Evolutionary conservation across 1,140 invertebrate genomes (phyloP), one percentile per base, ranked within the genome.

Genomic region (Pseudomyrmex gracilis): DNA sequence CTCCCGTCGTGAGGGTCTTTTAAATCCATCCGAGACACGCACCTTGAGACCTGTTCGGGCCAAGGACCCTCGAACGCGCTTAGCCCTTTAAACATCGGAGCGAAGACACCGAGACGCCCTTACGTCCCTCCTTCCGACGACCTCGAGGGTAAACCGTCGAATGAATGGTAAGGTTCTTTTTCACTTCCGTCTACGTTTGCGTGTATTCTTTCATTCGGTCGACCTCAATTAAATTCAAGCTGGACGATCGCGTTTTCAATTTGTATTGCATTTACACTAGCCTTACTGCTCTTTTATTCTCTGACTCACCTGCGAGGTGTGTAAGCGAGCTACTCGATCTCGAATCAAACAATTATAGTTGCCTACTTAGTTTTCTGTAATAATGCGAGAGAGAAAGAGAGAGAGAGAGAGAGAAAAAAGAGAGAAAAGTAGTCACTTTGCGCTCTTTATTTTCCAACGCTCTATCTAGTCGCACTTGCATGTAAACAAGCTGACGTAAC

Each of bases 31-130:
- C 77, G 85, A 90, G 90, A 92, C 87, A 89, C 88, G 90, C 91
- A 92, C 92, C 91, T 92, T 91, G 90, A 92, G 90, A 92, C 91
- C 92, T 91, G 90, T 87, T 85, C 80, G 47, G 88, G 87, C 88
- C 90, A 89, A 92, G 91, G 90, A 91, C 90, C 90, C 91, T 90
- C 76, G 73, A 85, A 74, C 74, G 70, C 20, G 12, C 63, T 22
- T 60, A 76, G 88, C 89, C 86, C 90, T 91, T 92, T 92, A 91
- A 92, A 92, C 57, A 80, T 86, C 85, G 84, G 86, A 74, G 68
- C 87, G 73, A 89, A 89, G 87, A 89, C 87, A 86, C 70, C 73
- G 73, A 82, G 58, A 43, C 86, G 70, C 49, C 73, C 64, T 78
- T 63, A 51, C 68, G 55, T 67, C 67, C 45, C 43, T 51, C 68